These are phyloP conservation scores for Syncerus caffer DNA, from an alignment of 2,797 vertebrate genomes.

Conservation along the genomic window DNA sequence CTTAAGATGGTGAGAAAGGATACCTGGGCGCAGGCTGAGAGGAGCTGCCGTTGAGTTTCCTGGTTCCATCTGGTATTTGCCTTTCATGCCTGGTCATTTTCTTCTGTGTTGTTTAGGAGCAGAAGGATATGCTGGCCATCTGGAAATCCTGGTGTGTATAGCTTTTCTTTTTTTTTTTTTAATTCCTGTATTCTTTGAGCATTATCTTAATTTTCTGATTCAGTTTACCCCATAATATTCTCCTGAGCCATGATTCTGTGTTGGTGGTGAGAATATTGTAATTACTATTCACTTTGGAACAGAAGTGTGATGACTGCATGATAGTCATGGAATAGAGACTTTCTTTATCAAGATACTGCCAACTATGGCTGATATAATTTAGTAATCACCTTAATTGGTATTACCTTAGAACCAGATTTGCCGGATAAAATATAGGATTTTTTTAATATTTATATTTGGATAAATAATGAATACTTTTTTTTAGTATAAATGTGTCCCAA, in stretches of 20 bases:
- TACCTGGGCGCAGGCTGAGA: conserved; percentile 89
- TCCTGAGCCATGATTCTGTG: conserved; percentile 89
- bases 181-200: conserved; percentile 89
- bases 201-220: conserved; percentile 93
- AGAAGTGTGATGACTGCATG: conserved; percentile 59
- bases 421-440: neutral
- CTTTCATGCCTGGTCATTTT: conserved; percentile 90
- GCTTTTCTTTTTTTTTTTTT: conserved; percentile 86
- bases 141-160: conserved; percentile 90
- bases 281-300: conserved; percentile 91
- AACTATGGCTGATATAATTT: neutral
- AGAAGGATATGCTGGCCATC: conserved; percentile 85
- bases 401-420: neutral
- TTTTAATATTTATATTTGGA: neutral
- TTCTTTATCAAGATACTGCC: neutral
- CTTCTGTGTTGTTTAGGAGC: conserved; percentile 86
- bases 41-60: conserved; percentile 91
- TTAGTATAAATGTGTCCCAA: neutral
- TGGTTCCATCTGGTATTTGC: conserved; percentile 89
- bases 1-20: conserved; percentile 89
- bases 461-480: neutral
- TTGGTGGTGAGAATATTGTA: conserved; percentile 85
- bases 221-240: conserved; percentile 90
- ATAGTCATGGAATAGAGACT: neutral
- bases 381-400: neutral